phyloP scores from a whole-genome alignment of 2,888 invertebrate genomes.

The Micropterix aruncella region DNA sequence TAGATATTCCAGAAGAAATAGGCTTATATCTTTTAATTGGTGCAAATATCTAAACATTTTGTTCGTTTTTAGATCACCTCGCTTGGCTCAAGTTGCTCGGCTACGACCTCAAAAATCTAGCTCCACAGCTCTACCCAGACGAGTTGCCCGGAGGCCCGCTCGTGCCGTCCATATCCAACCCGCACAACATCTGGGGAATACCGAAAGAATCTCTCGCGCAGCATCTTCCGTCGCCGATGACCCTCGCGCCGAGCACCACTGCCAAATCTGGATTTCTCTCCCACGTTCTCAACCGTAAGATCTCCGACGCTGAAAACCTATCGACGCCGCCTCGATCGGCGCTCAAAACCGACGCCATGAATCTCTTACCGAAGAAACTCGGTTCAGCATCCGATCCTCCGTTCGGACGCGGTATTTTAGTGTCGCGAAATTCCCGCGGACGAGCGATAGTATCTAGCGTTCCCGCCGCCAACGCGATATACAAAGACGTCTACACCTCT shows the following conservation, averaged over 20 bases:
- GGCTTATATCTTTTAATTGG: too few relatives aligned
- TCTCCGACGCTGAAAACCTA: constrained; percentile 60
- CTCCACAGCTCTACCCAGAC: constrained; percentile 72
- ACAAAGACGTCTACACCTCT: constrained; percentile 82
- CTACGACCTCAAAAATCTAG: constrained; percentile 70
- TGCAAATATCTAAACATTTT: constrained; percentile 5
- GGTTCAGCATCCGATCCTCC: constrained; percentile 80
- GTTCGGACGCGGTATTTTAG: constrained; percentile 75
- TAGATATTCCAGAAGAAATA: too few relatives aligned
- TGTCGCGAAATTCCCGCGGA: constrained; percentile 65
- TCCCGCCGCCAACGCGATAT: constrained; percentile 80
- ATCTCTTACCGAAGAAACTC: constrained; percentile 57
- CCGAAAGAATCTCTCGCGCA: constrained; percentile 35
- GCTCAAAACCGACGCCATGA: constrained; percentile 63
- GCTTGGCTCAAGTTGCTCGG: constrained; percentile 78
- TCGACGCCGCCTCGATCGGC: constrained; percentile 71
- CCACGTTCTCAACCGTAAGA: constrained; percentile 63
- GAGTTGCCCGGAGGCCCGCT: constrained; percentile 53
- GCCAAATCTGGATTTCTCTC: constrained; percentile 77
- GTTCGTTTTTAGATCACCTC: constrained; percentile 54
- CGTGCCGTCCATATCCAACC: constrained; percentile 44
- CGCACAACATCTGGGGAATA: constrained; percentile 40
- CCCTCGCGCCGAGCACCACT: constrained; percentile 51
- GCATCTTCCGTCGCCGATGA: constrained; percentile 45
- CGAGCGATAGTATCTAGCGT: constrained; percentile 76